Evolutionary conservation across 2,888 invertebrate species (phyloP), one percentile per base, ranked within the genome.

Genomic region (Tetrapedia diversipes): DNA sequence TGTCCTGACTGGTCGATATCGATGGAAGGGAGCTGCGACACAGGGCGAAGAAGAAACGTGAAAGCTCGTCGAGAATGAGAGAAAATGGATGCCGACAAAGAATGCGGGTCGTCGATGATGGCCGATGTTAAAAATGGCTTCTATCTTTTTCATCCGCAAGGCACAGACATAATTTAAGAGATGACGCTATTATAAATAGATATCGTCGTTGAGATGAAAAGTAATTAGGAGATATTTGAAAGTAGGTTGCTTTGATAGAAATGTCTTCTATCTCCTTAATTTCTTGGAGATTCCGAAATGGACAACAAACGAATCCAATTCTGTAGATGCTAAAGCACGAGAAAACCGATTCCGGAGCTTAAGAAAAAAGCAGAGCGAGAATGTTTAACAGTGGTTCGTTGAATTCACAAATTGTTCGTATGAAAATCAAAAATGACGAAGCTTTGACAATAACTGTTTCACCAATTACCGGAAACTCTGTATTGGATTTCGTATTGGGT

Each of bases 121-220:
- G 64, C 47, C 79, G 74, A 81, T 74, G 70, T 45, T 65, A 66
- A 80, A 82, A 77, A 82, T 77, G 74, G 71, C 68, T 82, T 32
- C 67, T 45, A 60, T 63, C 63, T 82, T 82, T 82, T 82, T n/a
- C n/a, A 82, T 82, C 82, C 69, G 74, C 56, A 56, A 22, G 27
- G 61, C 45, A 61, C 81, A 79, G 80, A 65, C 82, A 79, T 82
- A 82, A 81, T 81, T 81, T 80, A 75, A 81, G 59, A 75, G 72
- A 8, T 29, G 54, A 49, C 68, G 64, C 75, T 80, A 72, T 81
- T 80, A 73, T 79, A 81, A 73, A 79, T 59, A n/a, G 47, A 64
- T 67, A 24, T 76, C 72, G 56, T 72, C 72, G 56, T n/a, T 27
- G 65, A 74, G 65, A 66, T 45, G 61, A 29, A 37, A 47, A 43